phyloP scores from a whole-genome alignment of 2,888 invertebrate genomes.

The Acronicta leporina region DNA sequence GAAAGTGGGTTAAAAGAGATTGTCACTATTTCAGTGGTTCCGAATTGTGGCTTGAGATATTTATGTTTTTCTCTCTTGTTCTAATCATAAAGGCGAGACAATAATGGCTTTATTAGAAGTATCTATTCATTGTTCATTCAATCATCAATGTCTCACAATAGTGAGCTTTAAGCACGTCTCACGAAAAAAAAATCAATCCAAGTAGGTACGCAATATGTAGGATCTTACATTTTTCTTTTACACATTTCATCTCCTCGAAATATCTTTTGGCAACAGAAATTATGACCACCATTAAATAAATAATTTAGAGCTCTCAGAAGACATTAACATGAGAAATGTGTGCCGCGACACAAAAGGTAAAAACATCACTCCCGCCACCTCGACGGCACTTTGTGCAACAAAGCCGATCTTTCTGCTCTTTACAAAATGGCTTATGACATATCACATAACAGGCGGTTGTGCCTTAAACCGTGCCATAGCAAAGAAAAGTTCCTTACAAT shows the following conservation, averaged over 20 bases:
- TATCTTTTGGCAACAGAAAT: slow-evolving; percentile 53
- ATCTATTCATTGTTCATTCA: too few relatives aligned
- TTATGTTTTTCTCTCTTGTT: too few relatives aligned
- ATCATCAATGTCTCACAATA: too few relatives aligned
- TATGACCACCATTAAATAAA: slow-evolving; percentile 63
- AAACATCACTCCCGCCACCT: slow-evolving; percentile 69
- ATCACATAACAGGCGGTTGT: slow-evolving; percentile 53
- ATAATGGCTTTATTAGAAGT: too few relatives aligned
- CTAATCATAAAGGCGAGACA: too few relatives aligned
- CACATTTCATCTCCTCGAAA: slow-evolving; percentile 47
- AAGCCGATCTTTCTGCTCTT: slow-evolving; percentile 65
- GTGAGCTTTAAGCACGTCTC: background rate
- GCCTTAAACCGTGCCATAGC: slow-evolving; percentile 56
- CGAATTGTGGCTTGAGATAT: background rate
- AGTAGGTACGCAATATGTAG: slow-evolving; percentile 16
- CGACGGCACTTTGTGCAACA: slow-evolving; percentile 69
- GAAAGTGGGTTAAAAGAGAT: slow-evolving; percentile 18
- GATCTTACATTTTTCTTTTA: slow-evolving; percentile 28
- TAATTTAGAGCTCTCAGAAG: slow-evolving; percentile 67
- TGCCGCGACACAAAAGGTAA: slow-evolving; percentile 61
- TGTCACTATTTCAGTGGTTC: background rate
- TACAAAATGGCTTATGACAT: slow-evolving; percentile 63
- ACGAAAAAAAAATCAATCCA: slow-evolving; percentile 8
- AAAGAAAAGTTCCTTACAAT: slow-evolving; percentile 6
- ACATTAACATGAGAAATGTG: slow-evolving; percentile 65